Evolutionary conservation across 64 coral and sea anemone species (phyloP).

Genomic region (Montipora cactus): DNA sequence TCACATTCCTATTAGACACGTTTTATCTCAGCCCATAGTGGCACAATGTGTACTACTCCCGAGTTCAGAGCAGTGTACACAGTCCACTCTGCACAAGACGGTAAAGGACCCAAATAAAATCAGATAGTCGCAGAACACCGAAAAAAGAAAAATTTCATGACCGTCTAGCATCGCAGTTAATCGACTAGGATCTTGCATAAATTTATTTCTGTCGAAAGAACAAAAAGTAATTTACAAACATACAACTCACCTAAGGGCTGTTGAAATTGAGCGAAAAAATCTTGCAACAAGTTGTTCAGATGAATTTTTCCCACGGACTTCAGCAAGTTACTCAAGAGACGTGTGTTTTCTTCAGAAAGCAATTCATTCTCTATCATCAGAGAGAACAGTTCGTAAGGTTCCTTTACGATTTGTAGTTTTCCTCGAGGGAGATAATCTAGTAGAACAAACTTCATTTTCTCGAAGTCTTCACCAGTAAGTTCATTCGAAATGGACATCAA

Average conservation of each 20-base stretch:
- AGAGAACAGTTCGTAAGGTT: slow-evolving; percentile 13
- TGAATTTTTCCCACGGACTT: neutral
- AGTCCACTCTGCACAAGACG: neutral
- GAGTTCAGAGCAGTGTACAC: neutral
- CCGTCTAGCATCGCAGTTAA: no score
- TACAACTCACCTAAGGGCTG: neutral
- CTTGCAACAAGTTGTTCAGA: neutral
- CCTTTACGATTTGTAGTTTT: neutral
- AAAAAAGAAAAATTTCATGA: no score
- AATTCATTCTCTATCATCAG: slow-evolving; percentile 7
- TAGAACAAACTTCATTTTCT: slow-evolving; percentile 19
- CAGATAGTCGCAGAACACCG: no score
- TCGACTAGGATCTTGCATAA: no score
- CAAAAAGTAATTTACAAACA: neutral
- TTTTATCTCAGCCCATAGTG: no score
- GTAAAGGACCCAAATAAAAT: no score
- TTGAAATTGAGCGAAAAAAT: neutral
- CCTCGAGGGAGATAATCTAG: neutral
- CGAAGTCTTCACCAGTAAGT: neutral
- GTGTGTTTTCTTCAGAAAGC: neutral
- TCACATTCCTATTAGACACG: no score
- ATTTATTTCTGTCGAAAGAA: neutral
- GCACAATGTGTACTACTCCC: no score
- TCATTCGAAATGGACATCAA: slow-evolving; percentile 22
- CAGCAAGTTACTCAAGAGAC: neutral